Conservation (phyloP, 2,797 vertebrate species). For the Tachyglossus aculeatus region DNA sequence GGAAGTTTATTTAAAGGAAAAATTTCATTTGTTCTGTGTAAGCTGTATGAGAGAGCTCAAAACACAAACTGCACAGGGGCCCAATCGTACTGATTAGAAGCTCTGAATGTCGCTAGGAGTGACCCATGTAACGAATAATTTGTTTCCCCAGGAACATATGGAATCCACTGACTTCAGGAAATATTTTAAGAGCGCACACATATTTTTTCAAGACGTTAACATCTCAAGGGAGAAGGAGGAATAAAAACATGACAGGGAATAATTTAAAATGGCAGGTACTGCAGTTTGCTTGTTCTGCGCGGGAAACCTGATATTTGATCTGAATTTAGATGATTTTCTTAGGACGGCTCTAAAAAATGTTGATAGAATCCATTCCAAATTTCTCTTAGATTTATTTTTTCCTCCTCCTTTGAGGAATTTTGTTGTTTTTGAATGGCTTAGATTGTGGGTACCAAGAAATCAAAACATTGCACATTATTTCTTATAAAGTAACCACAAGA, state of each 20-base stretch:
- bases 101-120: conserved; percentile 65
- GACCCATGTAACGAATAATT: conserved; percentile 67
- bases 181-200: conserved; percentile 75
- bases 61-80: conserved; percentile 44
- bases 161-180: conserved; percentile 79
- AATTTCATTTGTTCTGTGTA: conserved; percentile 19
- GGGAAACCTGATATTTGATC: conserved; percentile 71
- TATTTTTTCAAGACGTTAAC: conserved; percentile 76
- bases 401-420: conserved; percentile 39
- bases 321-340: conserved; percentile 67
- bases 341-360: conserved; percentile 58
- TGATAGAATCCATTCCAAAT: conserved; percentile 60
- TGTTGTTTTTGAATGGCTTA: conserved; percentile 50
- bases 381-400: conserved; percentile 61
- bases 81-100: conserved; percentile 64
- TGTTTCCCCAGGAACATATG: conserved; percentile 74
- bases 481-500: conserved; percentile 63
- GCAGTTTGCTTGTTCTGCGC: conserved; percentile 60
- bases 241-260: conserved; percentile 74
- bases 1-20: conserved; percentile 6
- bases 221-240: conserved; percentile 65
- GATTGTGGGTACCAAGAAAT: conserved; percentile 38
- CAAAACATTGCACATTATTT: conserved; percentile 54
- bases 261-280: conserved; percentile 77
- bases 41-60: conserved; percentile 30